phyloP scores from a whole-genome alignment of 1,140 invertebrate species.

The Megathymus violae region DNA sequence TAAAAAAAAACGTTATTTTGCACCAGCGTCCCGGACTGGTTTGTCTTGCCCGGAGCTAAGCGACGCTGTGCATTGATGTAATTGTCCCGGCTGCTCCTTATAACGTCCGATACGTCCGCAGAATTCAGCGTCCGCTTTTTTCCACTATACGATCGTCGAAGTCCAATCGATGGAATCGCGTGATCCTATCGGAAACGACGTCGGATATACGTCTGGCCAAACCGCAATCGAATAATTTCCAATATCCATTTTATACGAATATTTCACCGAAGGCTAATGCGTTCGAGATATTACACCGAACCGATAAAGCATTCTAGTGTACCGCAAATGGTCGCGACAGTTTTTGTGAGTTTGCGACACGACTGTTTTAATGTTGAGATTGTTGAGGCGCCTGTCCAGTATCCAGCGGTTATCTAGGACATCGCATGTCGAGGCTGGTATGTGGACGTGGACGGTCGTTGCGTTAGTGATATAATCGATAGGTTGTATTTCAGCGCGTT shows the following conservation, averaged over 20 bases:
- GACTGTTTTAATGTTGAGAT: conserved; percentile 56
- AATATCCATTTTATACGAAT: conserved; percentile 73
- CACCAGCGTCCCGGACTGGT: conserved; percentile 59
- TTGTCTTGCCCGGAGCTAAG: conserved; percentile 51
- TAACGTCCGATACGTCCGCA: conserved; percentile 54
- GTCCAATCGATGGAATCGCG: no score
- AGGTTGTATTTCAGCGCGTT: conserved; percentile 55
- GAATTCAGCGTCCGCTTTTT: conserved; percentile 49
- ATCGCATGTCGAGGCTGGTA: conserved; percentile 70
- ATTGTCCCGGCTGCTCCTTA: conserved; percentile 60
- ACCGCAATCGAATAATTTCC: conserved; percentile 75
- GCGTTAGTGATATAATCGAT: conserved; percentile 74
- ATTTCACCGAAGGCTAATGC: conserved; percentile 59
- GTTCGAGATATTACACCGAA: conserved; percentile 51
- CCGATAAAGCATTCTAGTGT: conserved; percentile 43
- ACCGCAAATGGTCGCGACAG: conserved; percentile 39
- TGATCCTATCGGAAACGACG: conserved; percentile 75
- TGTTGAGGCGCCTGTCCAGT: conserved; percentile 58
- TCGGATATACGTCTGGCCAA: conserved; percentile 78
- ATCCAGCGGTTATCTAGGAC: conserved; percentile 68
- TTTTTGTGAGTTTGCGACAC: conserved; percentile 63
- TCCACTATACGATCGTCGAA: conserved; percentile 56
- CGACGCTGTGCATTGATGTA: conserved; percentile 63
- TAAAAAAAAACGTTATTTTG: conserved; percentile 67
- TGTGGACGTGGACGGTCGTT: conserved; percentile 63